A percentile compares a stretch with the other conserved stretches of the same genome.
phyloP scores from a whole-genome alignment of 2,797 vertebrate genomes.

The Anguilla megastoma region DNA sequence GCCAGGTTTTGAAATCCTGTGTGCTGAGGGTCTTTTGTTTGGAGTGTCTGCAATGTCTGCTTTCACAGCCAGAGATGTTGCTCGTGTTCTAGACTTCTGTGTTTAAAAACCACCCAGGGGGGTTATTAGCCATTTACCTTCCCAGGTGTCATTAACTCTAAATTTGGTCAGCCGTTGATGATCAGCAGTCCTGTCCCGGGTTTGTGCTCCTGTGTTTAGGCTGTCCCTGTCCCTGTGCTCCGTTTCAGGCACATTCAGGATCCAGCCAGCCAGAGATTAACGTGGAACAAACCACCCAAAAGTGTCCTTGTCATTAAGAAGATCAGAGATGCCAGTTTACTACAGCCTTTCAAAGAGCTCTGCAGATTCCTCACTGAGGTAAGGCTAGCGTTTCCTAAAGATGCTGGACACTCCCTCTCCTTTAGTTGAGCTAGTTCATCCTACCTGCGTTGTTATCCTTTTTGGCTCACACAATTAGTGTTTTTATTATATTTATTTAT shows the following conservation, averaged over 20 bases:
- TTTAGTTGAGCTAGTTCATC: background rate
- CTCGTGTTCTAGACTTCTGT: background rate
- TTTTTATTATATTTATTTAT: too few species aligned
- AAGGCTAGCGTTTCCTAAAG: background rate
- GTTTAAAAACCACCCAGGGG: background rate
- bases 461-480: background rate
- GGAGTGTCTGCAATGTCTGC: background rate
- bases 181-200: background rate
- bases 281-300: conserved; percentile 96
- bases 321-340: conserved; percentile 85
- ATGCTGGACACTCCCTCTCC: background rate
- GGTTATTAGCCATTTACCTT: background rate
- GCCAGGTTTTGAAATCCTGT: conserved; percentile 4
- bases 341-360: conserved; percentile 94
- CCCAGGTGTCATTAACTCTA: background rate
- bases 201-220: too few species aligned
- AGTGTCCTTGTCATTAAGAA: conserved; percentile 98
- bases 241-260: conserved; percentile 93
- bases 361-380: conserved; percentile 92
- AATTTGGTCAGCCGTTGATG: background rate
- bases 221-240: background rate
- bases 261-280: conserved; percentile 93
- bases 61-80: background rate
- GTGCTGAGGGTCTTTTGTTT: background rate
- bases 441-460: background rate